Percentiles rank a stretch among this genome's conserved stretches.
These are phyloP conservation scores for Tauraco hartlaubi DNA, from an alignment of 2,797 vertebrate genomes.

Conservation along the genomic window DNA sequence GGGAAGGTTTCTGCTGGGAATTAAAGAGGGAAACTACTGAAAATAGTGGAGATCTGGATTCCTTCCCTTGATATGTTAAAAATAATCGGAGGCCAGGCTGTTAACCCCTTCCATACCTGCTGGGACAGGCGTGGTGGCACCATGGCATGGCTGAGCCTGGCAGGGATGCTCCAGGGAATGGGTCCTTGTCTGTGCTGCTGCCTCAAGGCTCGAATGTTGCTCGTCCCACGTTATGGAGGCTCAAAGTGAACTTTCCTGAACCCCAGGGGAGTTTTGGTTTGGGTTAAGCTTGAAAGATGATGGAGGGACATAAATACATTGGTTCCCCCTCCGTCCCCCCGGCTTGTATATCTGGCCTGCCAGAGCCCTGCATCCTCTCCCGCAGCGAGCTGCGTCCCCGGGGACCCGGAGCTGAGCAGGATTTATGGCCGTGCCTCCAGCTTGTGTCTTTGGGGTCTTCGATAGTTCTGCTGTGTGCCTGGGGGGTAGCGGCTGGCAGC, in stretches of 20 bases:
- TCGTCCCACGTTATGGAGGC: not conserved
- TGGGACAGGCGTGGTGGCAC: not conserved
- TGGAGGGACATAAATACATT: not conserved
- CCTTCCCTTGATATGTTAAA: not conserved
- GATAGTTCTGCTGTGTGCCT: not conserved
- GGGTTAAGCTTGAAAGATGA: not conserved
- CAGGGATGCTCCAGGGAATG: not conserved
- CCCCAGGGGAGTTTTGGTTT: not conserved
- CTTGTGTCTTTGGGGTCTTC: not conserved
- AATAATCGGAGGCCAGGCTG: not conserved
- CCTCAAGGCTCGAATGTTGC: not conserved
- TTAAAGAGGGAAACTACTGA: not conserved
- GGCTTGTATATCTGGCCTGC: not conserved
- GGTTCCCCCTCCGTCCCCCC: not conserved
- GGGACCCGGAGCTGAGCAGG: not conserved
- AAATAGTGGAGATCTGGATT: not conserved
- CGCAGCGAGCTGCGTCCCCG: fast-evolving
- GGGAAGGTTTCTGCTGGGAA: not conserved
- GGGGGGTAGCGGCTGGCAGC: not conserved
- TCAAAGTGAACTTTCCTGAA: not conserved
- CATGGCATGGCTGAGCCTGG: fast-evolving
- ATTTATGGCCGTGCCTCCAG: not conserved
- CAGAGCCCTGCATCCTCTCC: not conserved
- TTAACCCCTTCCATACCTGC: not conserved
- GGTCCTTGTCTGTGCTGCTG: not conserved